These are phyloP conservation scores for Dufourea novaeangliae DNA, from an alignment of 1,140 invertebrate species.

Conservation along the genomic window DNA sequence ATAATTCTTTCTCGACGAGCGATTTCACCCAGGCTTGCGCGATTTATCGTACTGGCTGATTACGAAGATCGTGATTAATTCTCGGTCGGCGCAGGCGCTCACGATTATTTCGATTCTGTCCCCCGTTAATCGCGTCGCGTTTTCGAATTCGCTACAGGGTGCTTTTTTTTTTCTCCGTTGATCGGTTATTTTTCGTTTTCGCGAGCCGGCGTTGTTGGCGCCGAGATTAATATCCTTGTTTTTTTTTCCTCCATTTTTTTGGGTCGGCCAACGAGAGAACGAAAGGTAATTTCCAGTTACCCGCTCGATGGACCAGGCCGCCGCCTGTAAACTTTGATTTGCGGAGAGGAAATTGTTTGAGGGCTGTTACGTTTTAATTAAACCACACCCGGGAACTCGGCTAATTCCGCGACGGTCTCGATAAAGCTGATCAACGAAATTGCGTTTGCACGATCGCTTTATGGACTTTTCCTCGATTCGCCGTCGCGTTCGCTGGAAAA, in stretches of 20 bases:
- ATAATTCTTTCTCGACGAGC: constrained; percentile 32
- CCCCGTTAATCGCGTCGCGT: not conserved
- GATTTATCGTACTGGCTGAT: not conserved
- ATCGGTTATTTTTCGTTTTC: not conserved
- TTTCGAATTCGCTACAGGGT: not conserved
- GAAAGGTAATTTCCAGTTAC: not conserved
- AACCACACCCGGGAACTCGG: not conserved
- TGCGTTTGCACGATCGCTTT: not conserved
- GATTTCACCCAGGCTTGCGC: not conserved
- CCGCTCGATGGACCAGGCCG: not conserved
- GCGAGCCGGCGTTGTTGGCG: not conserved
- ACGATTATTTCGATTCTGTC: not conserved
- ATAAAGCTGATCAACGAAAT: not conserved
- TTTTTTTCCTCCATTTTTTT: too few relatives aligned
- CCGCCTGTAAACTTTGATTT: not conserved
- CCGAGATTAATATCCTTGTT: not conserved
- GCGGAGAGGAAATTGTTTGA: not conserved
- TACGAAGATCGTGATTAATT: constrained; percentile 1
- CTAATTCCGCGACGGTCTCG: not conserved
- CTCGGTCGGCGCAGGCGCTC: not conserved
- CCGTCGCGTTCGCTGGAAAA: too few relatives aligned
- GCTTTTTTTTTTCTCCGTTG: not conserved
- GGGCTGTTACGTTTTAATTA: not conserved
- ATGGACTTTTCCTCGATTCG: not conserved
- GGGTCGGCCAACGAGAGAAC: not conserved